phyloP scores from a whole-genome alignment of 2,113 vertebrate species.

The Sylvietta virens region DNA sequence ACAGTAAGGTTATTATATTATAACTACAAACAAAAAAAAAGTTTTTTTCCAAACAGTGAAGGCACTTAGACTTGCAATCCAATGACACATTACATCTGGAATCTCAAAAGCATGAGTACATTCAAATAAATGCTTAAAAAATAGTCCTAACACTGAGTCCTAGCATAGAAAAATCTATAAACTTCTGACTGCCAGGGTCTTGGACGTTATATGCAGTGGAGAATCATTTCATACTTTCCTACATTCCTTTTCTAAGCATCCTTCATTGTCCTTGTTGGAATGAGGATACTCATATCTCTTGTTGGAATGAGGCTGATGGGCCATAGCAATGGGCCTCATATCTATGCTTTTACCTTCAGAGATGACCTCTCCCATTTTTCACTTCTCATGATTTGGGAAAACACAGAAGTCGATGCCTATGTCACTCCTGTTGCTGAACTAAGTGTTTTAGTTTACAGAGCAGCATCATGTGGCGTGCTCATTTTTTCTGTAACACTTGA shows the following conservation, averaged over 20 bases:
- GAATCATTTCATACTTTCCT: neutral
- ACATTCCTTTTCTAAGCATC: neutral
- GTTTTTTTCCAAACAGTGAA: neutral
- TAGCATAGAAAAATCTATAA: neutral
- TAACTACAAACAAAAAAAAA: neutral
- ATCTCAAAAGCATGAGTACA: neutral
- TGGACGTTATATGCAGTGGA: neutral
- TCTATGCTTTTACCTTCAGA: neutral
- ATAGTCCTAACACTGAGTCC: neutral
- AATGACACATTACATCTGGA: neutral
- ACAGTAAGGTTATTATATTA: neutral
- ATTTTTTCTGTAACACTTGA: neutral
- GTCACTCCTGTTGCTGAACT: neutral
- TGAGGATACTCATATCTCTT: too few relatives aligned
- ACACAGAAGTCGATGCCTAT: neutral
- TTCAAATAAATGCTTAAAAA: neutral
- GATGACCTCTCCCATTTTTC: neutral
- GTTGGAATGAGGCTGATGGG: neutral
- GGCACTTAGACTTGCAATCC: neutral
- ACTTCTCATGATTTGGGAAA: accelerated
- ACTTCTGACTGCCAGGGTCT: neutral
- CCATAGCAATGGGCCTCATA: neutral
- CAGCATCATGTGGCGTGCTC: neutral
- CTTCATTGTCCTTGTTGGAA: neutral
- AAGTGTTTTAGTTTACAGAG: neutral